A percentile compares a stretch with the other conserved stretches of the same genome.
These are phyloP conservation scores for Microcaecilia unicolor DNA, from an alignment of 2,797 vertebrate species.

Conservation along the genomic window DNA sequence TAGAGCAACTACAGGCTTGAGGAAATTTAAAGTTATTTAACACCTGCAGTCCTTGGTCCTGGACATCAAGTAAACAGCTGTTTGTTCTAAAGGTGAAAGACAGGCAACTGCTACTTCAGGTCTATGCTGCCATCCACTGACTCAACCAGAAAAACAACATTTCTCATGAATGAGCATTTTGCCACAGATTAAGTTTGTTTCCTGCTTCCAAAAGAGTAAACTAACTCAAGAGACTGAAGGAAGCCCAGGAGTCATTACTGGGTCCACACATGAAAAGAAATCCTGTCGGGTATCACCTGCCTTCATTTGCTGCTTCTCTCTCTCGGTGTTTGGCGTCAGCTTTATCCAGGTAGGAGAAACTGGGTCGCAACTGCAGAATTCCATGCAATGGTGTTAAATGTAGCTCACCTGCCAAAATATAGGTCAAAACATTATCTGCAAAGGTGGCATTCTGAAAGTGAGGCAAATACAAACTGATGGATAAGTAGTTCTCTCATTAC, in stretches of 20 bases:
- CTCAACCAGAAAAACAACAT: too few relatives aligned
- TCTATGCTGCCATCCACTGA: neutral
- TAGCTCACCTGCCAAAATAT: conserved; percentile 75
- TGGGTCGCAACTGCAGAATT: conserved; percentile 92
- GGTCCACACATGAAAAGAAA: neutral
- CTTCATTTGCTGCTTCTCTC: conserved; percentile 88
- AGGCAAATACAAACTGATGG: too few relatives aligned
- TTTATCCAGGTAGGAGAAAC: conserved; percentile 92
- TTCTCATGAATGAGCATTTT: neutral
- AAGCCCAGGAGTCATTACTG: too few relatives aligned
- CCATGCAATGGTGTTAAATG: conserved; percentile 91
- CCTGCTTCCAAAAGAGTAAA: neutral
- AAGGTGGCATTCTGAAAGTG: neutral
- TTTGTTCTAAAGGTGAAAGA: too few relatives aligned
- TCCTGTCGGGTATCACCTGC: conserved; percentile 36
- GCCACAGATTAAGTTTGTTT: neutral
- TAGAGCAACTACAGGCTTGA: too few relatives aligned
- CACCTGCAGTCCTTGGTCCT: too few relatives aligned
- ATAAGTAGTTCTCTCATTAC: too few relatives aligned
- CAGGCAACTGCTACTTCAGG: too few relatives aligned
- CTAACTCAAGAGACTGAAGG: neutral
- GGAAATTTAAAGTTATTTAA: too few relatives aligned
- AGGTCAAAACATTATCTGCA: neutral
- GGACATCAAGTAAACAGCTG: too few relatives aligned
- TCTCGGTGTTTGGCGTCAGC: conserved; percentile 89